These are phyloP conservation scores for Cryptocheilus praepositus DNA, from an alignment of 2,888 invertebrate species.

Conservation along the genomic window DNA sequence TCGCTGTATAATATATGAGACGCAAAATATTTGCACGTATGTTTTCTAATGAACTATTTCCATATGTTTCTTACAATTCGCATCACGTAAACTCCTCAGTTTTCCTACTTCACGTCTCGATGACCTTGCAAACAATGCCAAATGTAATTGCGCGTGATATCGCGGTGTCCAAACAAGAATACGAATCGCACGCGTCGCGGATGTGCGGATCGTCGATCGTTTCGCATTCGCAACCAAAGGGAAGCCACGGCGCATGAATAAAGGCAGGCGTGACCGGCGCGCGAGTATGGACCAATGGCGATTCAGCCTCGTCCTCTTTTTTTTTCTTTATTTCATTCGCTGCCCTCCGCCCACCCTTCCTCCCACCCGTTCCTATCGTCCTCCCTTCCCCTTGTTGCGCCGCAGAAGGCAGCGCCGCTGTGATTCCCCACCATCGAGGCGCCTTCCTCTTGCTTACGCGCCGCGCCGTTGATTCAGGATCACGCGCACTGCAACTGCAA, in stretches of 20 bases:
- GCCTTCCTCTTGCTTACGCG: constrained; percentile 28
- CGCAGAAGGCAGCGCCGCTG: constrained; percentile 17
- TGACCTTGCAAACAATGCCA: too few species aligned
- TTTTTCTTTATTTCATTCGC: constrained; percentile 38
- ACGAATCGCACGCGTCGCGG: too few species aligned
- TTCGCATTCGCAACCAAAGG: background rate
- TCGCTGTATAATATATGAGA: too few species aligned
- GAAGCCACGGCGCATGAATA: constrained; percentile 47
- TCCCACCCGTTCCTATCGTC: constrained; percentile 40
- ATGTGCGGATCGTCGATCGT: background rate
- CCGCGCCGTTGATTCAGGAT: constrained; percentile 51
- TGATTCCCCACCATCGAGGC: constrained; percentile 37
- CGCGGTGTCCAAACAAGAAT: too few species aligned
- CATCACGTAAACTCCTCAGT: too few species aligned
- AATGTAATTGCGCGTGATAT: too few species aligned
- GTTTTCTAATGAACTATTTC: too few species aligned
- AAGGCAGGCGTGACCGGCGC: constrained; percentile 63
- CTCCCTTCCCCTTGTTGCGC: constrained; percentile 14
- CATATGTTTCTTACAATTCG: too few species aligned
- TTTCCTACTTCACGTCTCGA: too few species aligned
- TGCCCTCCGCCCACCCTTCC: constrained; percentile 44
- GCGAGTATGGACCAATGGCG: constrained; percentile 60
- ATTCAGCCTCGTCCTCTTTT: constrained; percentile 50
- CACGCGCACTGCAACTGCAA: constrained; percentile 51
- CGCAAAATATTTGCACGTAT: too few species aligned